These are phyloP conservation scores for Petroica traversi DNA, from an alignment of 2,113 vertebrate species.

Conservation along the genomic window DNA sequence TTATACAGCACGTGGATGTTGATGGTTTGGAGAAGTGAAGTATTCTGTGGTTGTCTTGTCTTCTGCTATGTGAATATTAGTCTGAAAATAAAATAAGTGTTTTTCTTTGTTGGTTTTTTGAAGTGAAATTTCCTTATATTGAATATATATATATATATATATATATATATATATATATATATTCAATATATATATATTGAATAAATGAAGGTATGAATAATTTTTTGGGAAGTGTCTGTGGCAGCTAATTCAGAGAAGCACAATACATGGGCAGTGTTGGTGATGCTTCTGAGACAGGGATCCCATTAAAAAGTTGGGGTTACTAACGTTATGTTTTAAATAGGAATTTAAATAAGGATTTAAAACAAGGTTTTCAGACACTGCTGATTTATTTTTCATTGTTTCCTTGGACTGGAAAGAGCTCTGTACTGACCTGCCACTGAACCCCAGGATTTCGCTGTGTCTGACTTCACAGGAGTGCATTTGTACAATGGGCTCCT, in stretches of 20 bases:
- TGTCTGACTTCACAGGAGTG: neutral
- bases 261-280: neutral
- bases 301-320: neutral
- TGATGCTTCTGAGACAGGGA: neutral
- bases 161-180: too few species aligned
- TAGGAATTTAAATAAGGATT: neutral
- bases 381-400: neutral
- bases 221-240: conserved; percentile 6
- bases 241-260: neutral
- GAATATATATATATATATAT: too few species aligned
- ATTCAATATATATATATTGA: too few species aligned
- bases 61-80: neutral
- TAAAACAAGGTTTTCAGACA: neutral
- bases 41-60: neutral
- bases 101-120: neutral
- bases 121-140: neutral
- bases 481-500: neutral
- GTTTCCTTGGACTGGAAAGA: neutral
- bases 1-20: neutral
- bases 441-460: neutral
- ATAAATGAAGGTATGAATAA: neutral
- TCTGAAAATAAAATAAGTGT: neutral
- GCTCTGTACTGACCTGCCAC: neutral
- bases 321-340: neutral
- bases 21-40: neutral